A percentile compares a stretch with the other conserved stretches of the same genome.
Conservation (phyloP, 2,888 invertebrate genomes). For the Ptilodon capucinus region DNA sequence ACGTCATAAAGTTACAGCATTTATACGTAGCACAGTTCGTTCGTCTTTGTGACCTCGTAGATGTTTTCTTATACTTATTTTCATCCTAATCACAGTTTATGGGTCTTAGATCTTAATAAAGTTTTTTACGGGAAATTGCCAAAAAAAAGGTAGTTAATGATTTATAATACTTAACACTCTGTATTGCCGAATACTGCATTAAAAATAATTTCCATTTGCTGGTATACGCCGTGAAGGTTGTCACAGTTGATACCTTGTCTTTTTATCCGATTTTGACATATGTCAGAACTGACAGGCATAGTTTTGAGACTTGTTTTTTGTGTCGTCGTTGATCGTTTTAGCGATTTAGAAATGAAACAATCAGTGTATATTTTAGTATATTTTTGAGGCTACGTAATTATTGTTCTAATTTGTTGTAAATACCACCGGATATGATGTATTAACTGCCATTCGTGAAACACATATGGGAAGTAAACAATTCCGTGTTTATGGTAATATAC, state of each 20-base stretch:
- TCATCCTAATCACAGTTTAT: too few relatives aligned
- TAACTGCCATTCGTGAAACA: conserved; percentile 37
- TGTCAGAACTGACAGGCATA: conserved; percentile 21
- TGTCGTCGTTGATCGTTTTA: conserved; percentile 35
- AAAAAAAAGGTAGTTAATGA: too few relatives aligned
- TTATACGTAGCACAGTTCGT: too few relatives aligned
- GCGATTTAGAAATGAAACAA: conserved; percentile 34
- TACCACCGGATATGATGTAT: conserved; percentile 34
- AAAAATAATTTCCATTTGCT: too few relatives aligned
- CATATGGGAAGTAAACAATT: conserved; percentile 26
- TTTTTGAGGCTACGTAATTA: conserved; percentile 49
- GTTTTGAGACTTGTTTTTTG: conserved; percentile 33
- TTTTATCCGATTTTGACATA: conserved; percentile 17
- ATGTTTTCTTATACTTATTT: too few relatives aligned
- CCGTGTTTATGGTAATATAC: conserved; percentile 19
- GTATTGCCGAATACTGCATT: too few relatives aligned
- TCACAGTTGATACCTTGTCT: neutral
- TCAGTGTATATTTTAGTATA: conserved; percentile 39
- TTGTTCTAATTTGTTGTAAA: conserved; percentile 25
- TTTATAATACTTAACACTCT: too few relatives aligned
- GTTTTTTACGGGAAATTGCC: too few relatives aligned
- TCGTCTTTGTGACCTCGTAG: too few relatives aligned
- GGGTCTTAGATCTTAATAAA: too few relatives aligned
- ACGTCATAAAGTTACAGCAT: too few relatives aligned
- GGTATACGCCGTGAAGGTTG: neutral